A percentile compares a stretch with the other conserved stretches of the same genome.
Evolutionary conservation across 2,888 invertebrate genomes (phyloP).

Genomic region (Cheiracanthium punctorium): DNA sequence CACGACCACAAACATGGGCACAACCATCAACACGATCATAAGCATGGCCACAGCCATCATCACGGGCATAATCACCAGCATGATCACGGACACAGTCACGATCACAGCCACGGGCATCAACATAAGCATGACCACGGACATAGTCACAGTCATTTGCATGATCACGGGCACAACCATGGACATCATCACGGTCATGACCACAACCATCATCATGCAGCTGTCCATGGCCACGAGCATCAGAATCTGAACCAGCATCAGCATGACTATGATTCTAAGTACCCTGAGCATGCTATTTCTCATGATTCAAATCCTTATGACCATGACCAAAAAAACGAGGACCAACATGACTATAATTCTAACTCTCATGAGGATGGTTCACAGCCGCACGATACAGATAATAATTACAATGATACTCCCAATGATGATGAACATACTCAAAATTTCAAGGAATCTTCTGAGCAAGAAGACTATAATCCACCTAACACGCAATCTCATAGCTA

Average conservation of each 20-base stretch:
- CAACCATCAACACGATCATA: constrained; percentile 9
- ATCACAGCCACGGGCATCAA: neutral
- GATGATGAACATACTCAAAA: too few species aligned
- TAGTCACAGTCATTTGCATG: constrained; percentile 7
- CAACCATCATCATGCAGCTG: constrained; percentile 25
- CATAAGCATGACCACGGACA: constrained; percentile 29
- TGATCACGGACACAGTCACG: neutral
- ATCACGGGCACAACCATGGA: neutral
- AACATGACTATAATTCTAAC: neutral
- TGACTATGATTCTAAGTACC: neutral
- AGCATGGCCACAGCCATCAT: constrained; percentile 27
- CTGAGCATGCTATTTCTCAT: neutral
- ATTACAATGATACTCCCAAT: too few species aligned
- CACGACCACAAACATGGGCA: neutral
- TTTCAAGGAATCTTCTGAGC: too few species aligned
- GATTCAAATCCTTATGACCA: neutral
- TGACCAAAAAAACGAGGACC: neutral
- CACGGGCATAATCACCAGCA: constrained; percentile 18
- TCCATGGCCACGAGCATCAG: constrained; percentile 6
- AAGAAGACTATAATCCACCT: too few species aligned
- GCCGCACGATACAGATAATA: too few species aligned
- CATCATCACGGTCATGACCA: constrained; percentile 14
- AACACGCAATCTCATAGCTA: too few species aligned
- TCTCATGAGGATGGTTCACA: neutral
- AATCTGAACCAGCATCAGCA: neutral